Conservation (phyloP, 2,797 vertebrate genomes). For the Chlorospingus semifuscus region DNA sequence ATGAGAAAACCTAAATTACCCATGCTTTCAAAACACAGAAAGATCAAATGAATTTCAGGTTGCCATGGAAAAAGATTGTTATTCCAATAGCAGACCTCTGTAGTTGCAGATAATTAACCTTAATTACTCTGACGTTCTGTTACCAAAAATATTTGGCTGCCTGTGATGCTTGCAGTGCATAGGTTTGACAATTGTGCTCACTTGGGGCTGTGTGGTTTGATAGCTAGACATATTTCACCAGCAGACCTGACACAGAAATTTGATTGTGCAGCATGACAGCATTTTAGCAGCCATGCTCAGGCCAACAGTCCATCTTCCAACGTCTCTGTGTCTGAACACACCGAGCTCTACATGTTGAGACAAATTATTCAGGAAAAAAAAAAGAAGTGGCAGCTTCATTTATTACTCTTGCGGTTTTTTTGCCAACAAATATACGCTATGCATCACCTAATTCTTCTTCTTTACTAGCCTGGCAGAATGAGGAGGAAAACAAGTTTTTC, state of each 20-base stretch:
- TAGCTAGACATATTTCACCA: neutral
- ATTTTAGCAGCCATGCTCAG: neutral
- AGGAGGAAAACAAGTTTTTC: neutral
- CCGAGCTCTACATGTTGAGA: neutral
- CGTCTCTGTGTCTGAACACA: neutral
- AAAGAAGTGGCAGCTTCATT: neutral
- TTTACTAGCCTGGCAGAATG: neutral
- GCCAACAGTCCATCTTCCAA: neutral
- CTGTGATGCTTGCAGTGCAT: neutral
- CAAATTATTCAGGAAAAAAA: neutral
- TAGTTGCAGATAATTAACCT: conserved; percentile 37
- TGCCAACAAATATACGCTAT: neutral
- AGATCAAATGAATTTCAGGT: conserved; percentile 40
- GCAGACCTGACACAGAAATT: neutral
- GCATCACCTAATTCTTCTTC: conserved; percentile 8
- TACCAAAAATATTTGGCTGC: conserved; percentile 19
- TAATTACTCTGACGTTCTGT: conserved; percentile 1
- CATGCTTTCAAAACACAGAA: conserved; percentile 31
- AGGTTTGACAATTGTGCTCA: neutral
- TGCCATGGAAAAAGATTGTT: conserved; percentile 16
- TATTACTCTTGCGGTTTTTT: neutral
- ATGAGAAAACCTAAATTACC: conserved; percentile 36
- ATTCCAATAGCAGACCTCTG: neutral
- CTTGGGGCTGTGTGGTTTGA: neutral
- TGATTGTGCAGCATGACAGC: neutral